These are phyloP conservation scores for Hipparchia sbordonii DNA, from an alignment of 2,888 invertebrate genomes.

Conservation along the genomic window DNA sequence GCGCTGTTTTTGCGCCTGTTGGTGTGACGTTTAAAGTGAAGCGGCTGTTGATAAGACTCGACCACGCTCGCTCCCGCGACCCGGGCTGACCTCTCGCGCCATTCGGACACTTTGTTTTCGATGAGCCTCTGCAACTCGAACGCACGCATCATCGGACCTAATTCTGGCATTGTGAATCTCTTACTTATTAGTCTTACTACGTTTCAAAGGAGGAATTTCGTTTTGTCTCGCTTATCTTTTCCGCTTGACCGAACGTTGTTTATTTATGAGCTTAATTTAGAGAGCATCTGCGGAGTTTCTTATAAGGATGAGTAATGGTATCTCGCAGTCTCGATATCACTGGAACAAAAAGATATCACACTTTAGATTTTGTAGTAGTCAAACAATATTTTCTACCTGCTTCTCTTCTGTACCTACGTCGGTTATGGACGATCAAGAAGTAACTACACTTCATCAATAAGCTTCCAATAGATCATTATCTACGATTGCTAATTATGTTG, in stretches of 20 bases:
- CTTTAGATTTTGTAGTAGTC: background rate
- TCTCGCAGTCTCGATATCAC: conserved; percentile 23
- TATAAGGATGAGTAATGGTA: conserved; percentile 29
- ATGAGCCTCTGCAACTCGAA: conserved; percentile 76
- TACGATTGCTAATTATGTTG: background rate
- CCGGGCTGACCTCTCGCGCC: conserved; percentile 80
- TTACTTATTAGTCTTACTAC: conserved; percentile 24
- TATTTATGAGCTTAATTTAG: conserved; percentile 30
- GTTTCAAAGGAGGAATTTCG: conserved; percentile 36
- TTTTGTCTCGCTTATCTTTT: conserved; percentile 36
- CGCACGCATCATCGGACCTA: conserved; percentile 78
- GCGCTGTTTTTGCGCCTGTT: conserved; percentile 79
- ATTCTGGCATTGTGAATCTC: conserved; percentile 70
- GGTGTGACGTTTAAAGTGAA: conserved; percentile 77
- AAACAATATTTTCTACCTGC: background rate
- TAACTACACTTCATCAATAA: background rate
- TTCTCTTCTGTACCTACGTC: too few relatives aligned
- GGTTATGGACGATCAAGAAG: too few relatives aligned
- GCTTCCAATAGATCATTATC: background rate
- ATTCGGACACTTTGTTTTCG: conserved; percentile 79
- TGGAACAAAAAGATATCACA: conserved; percentile 30
- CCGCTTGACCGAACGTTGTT: conserved; percentile 36
- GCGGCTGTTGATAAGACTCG: conserved; percentile 80
- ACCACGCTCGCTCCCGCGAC: conserved; percentile 70
- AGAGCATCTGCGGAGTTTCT: conserved; percentile 42